These are phyloP conservation scores for Merluccius polli DNA, from an alignment of 2,797 vertebrate species.

Conservation along the genomic window DNA sequence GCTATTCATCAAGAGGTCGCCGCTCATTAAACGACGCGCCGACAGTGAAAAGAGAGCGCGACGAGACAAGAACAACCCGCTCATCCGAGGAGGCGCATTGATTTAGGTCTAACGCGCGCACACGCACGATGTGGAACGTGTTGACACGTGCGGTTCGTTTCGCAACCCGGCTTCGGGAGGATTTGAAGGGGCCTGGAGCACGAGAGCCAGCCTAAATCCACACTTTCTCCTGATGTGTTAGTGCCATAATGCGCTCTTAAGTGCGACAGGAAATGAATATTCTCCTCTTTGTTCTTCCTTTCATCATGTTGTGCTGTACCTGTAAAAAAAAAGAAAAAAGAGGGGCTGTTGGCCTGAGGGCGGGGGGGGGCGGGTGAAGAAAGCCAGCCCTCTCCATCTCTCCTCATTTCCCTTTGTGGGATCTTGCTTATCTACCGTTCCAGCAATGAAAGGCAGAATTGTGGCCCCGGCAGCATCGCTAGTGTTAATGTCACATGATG, in stretches of 20 bases:
- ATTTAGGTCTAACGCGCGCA: conserved; percentile 15
- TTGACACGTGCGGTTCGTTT: conserved; percentile 22
- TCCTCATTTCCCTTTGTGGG: conserved; percentile 62
- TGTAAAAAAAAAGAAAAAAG: conserved; percentile 49
- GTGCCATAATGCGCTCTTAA: conserved; percentile 30
- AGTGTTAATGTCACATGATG: conserved; percentile 77
- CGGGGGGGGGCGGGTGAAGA: conserved; percentile 48
- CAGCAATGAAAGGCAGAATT: conserved; percentile 72
- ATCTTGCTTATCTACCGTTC: conserved; percentile 69
- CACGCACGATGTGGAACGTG: conserved; percentile 50
- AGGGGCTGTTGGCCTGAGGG: conserved; percentile 61
- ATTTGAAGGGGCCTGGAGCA: conserved; percentile 37
- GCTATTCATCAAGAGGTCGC: conserved; percentile 29
- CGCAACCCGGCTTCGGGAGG: conserved; percentile 43
- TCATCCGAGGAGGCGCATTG: neutral
- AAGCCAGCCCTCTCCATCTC: conserved; percentile 59
- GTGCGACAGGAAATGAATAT: conserved; percentile 56
- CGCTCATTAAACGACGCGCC: conserved; percentile 49
- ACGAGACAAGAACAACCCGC: neutral
- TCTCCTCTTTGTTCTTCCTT: conserved; percentile 67
- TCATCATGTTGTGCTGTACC: conserved; percentile 69
- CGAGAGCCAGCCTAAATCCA: conserved; percentile 48
- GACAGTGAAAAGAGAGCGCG: conserved; percentile 34
- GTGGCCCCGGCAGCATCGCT: conserved; percentile 64
- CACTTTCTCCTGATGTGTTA: conserved; percentile 42